Evolutionary conservation across 35 echinoderm and acorn worm genomes (phyloP).

Genomic region (Anneissia japonica): DNA sequence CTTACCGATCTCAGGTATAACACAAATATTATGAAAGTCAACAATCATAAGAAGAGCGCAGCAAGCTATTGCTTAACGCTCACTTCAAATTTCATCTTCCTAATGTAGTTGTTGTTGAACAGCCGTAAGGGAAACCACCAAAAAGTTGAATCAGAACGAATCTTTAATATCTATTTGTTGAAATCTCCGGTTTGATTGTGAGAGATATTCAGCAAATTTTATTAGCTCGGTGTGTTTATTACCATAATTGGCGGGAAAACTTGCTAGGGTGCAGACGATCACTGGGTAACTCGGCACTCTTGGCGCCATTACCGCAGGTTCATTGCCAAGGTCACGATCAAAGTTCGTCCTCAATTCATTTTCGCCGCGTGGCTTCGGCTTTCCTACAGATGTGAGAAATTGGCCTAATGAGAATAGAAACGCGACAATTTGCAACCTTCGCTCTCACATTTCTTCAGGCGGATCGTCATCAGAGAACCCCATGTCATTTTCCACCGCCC

Average conservation of each 20-base stretch:
- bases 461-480: background rate
- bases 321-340: background rate
- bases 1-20: no score
- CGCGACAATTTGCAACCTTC: background rate
- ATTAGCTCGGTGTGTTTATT: background rate
- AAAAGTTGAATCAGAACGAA: background rate
- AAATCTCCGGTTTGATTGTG: background rate
- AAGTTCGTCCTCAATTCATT: background rate
- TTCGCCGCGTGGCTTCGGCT: background rate
- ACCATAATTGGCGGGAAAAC: slow-evolving; percentile 1
- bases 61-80: background rate
- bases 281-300: slow-evolving; percentile 1
- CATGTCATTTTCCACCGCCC: background rate
- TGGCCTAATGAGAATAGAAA: background rate
- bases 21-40: background rate
- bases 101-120: background rate
- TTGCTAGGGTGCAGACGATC: background rate
- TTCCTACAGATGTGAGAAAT: slow-evolving; percentile 1
- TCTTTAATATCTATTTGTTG: background rate
- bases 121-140: background rate
- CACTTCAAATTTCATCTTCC: background rate
- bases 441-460: background rate
- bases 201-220: background rate
- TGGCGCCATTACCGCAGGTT: background rate
- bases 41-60: background rate